Evolutionary conservation across 2,797 vertebrate genomes (phyloP).

Genomic region (Acrossocheilus wenchowensis): DNA sequence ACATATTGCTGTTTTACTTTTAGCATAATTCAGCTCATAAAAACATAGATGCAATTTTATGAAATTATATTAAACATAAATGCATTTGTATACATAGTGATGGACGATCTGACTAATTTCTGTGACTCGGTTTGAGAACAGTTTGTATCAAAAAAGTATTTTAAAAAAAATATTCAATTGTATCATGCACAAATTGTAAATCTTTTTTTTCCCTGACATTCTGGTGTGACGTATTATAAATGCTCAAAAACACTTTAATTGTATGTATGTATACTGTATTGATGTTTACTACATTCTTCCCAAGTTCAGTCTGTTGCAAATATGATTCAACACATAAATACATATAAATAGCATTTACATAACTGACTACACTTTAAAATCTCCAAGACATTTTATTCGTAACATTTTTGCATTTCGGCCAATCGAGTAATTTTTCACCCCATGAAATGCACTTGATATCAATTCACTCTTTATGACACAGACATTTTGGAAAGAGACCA

Average conservation of each 20-base stretch:
- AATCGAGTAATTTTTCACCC: not conserved
- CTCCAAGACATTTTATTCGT: not conserved
- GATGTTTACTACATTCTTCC: not conserved
- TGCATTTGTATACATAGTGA: not conserved
- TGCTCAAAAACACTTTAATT: not conserved
- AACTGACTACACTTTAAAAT: not conserved
- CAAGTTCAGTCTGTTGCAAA: not conserved
- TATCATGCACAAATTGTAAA: not conserved
- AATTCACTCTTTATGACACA: not conserved
- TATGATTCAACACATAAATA: not conserved
- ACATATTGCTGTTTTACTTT: not conserved
- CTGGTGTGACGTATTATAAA: not conserved
- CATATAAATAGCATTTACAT: not conserved
- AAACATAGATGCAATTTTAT: not conserved
- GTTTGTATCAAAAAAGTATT: not conserved
- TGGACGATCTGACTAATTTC: not conserved
- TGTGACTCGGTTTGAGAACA: not conserved
- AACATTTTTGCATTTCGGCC: not conserved
- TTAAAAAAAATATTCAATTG: not conserved
- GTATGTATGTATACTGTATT: not conserved
- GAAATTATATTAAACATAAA: not conserved
- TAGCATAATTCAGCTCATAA: not conserved
- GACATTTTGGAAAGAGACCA: not conserved
- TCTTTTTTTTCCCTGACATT: not conserved
- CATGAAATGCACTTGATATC: not conserved